These are phyloP conservation scores for Falcaria lacertinaria DNA, from an alignment of 2,888 invertebrate genomes.

Conservation along the genomic window DNA sequence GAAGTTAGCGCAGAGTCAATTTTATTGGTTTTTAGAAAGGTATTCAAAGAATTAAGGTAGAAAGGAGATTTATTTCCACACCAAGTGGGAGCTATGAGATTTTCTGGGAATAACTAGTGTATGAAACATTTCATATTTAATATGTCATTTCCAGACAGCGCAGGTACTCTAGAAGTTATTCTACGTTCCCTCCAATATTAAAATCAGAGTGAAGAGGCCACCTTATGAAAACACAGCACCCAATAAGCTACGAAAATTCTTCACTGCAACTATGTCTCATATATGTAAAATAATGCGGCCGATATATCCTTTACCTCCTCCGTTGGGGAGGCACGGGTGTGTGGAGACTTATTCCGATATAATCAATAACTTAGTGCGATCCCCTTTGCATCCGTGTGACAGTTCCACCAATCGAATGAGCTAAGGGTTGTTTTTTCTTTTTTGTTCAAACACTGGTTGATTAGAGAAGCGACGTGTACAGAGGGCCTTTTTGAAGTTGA, in stretches of 20 bases:
- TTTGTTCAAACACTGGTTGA: slow-evolving; percentile 75
- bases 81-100: too few relatives aligned
- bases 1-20: too few relatives aligned
- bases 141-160: too few relatives aligned
- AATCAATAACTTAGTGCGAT: slow-evolving; percentile 80
- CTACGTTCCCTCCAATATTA: neutral
- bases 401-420: slow-evolving; percentile 68
- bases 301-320: slow-evolving; percentile 67
- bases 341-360: slow-evolving; percentile 77
- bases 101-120: too few relatives aligned
- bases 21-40: too few relatives aligned
- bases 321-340: slow-evolving; percentile 42
- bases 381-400: slow-evolving; percentile 80
- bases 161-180: too few relatives aligned
- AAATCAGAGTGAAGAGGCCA: neutral
- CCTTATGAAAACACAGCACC: neutral
- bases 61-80: too few relatives aligned
- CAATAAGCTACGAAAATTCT: slow-evolving; percentile 42
- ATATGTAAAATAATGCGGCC: slow-evolving; percentile 79
- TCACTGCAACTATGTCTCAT: slow-evolving; percentile 74
- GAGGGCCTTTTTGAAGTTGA: slow-evolving; percentile 64
- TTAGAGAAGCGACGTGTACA: slow-evolving; percentile 58
- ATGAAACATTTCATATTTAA: too few relatives aligned
- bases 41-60: too few relatives aligned
- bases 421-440: slow-evolving; percentile 63